Evolutionary conservation across 2,797 vertebrate species (phyloP), one percentile per base, ranked within the genome.

Genomic region (Microctenopoma lineatum): DNA sequence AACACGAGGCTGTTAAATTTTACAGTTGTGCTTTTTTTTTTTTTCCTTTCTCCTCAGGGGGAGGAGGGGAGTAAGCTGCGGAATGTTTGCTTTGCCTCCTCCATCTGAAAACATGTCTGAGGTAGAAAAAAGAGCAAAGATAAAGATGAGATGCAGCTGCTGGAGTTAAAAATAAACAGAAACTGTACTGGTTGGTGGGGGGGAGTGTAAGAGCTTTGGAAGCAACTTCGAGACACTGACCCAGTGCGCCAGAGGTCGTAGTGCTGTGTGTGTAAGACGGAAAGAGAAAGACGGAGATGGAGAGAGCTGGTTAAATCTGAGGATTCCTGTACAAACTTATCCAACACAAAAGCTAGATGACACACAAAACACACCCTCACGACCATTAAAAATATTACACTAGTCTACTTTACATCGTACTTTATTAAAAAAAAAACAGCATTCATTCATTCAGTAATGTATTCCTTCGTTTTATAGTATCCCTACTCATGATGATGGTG

Each of bases 151-250:
- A 75, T 79, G 61, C 79, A 89, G 82, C 86, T 86, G 83, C 71
- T 66, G n/a, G 66, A 81, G 84, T 79, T 91, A 90, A 88, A 92
- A 90, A 89, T 90, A 92, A 91, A 90, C 86, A 86, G 56, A 75
- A 59, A 73, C 60, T 45, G 66, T 70, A 78, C 70, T 88, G 79
- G 72, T 21, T 21, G 21, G 39, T 47, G 78, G 84, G 85, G 78
- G 59, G 79, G 64, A 77, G 75, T 21, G 57, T 50, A 53, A 75
- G 71, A 77, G 82, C 73, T 83, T 71, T 46, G 55, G 73, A 85
- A 71, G 79, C 57, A 66, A 61, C 73, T 84, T 77, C 39, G 60
- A 83, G 72, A 77, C 75, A 68, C 58, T 18, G 52, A 77, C 79
- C 64, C 74, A 16, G 55, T 50, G 80, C 59, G 52, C 56, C 69